These are phyloP conservation scores for Cyprinella venusta DNA, from an alignment of 2,797 vertebrate species.

Conservation along the genomic window DNA sequence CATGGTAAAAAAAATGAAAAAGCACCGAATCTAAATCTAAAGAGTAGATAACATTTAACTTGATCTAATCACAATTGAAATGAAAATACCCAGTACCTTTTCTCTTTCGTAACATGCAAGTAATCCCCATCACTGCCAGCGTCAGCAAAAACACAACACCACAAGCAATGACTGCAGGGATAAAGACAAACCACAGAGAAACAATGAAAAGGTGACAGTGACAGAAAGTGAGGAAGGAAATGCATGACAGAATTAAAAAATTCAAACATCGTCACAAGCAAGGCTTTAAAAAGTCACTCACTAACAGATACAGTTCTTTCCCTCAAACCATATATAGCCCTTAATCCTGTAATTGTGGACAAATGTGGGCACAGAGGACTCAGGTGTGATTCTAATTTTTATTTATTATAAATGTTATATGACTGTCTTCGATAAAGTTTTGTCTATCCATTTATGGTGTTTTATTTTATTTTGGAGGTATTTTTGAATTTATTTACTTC, in stretches of 20 bases:
- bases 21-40: not conserved
- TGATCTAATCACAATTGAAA: not conserved
- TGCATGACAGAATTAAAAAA: not conserved
- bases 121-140: not conserved
- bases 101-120: conserved; percentile 32
- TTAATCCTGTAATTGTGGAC: too few relatives aligned
- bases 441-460: too few relatives aligned
- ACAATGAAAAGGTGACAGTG: not conserved
- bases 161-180: not conserved
- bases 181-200: conserved; percentile 5
- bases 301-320: not conserved
- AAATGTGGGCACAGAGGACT: too few relatives aligned
- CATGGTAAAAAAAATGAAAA: not conserved
- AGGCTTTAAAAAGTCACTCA: not conserved
- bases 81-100: conserved; percentile 49
- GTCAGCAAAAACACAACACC: conserved; percentile 41
- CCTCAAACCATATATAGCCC: not conserved
- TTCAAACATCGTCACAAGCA: not conserved
- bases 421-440: too few relatives aligned
- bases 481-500: too few relatives aligned
- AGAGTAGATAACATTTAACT: not conserved
- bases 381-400: too few relatives aligned
- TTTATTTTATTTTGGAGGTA: too few relatives aligned
- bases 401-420: too few relatives aligned
- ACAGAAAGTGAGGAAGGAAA: not conserved